Percentiles rank a stretch among this genome's conserved stretches.
Conservation (phyloP, 2,888 invertebrate species). For the Salpingus planirostris region DNA sequence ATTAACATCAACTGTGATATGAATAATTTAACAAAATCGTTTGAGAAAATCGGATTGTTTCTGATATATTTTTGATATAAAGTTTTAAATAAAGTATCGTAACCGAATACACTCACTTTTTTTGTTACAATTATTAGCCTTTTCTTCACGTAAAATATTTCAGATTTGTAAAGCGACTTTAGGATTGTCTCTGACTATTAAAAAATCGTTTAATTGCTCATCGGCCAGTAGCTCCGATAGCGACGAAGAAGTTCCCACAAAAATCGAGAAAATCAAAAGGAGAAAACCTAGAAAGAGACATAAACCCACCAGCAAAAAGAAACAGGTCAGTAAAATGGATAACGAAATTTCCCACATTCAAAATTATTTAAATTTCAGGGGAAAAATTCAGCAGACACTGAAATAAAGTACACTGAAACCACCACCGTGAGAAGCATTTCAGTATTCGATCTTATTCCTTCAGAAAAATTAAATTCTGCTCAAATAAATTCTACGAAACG, state of each 20-base stretch:
- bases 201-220: too few relatives aligned
- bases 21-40: too few relatives aligned
- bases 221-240: constrained; percentile 11
- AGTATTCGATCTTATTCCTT: constrained; percentile 34
- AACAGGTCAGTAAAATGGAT: constrained; percentile 9
- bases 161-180: constrained; percentile 52
- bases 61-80: too few relatives aligned
- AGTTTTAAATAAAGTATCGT: background rate
- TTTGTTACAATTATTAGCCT: constrained; percentile 1
- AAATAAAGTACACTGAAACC: constrained; percentile 18
- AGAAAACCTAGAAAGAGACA: constrained; percentile 19
- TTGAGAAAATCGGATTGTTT: too few relatives aligned
- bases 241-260: constrained; percentile 13
- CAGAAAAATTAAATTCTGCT: constrained; percentile 23
- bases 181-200: constrained; percentile 40
- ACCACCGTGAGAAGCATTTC: constrained; percentile 31
- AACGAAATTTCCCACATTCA: background rate
- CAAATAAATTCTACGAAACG: constrained; percentile 17
- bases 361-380: background rate
- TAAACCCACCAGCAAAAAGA: constrained; percentile 21
- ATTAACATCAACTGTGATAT: too few relatives aligned
- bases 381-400: constrained; percentile 17
- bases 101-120: background rate
- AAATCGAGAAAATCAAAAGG: constrained; percentile 13
- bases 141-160: constrained; percentile 11